These are phyloP conservation scores for Diarsia brunnea DNA, from an alignment of 2,888 invertebrate species.

Conservation along the genomic window DNA sequence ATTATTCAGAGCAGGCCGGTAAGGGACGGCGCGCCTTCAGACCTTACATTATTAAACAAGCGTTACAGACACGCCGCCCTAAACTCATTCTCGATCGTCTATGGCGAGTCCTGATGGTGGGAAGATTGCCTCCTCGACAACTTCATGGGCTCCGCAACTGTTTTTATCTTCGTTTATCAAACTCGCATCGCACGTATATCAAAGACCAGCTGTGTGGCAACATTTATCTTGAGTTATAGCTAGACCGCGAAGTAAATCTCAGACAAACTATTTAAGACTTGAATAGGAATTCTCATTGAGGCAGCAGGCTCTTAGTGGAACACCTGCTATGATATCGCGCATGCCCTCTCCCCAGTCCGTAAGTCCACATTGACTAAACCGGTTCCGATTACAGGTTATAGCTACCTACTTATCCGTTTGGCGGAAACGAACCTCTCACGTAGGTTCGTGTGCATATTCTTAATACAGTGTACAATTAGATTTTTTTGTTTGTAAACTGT, in stretches of 20 bases:
- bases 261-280: constrained; percentile 81
- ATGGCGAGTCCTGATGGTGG: constrained; percentile 77
- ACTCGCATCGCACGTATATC: constrained; percentile 49
- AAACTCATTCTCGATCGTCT: constrained; percentile 81
- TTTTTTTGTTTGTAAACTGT: constrained; percentile 58
- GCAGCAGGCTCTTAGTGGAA: constrained; percentile 85
- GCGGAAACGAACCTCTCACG: constrained; percentile 88
- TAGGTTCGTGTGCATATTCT: constrained; percentile 81
- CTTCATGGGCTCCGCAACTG: constrained; percentile 60
- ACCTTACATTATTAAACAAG: constrained; percentile 89
- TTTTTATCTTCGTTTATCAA: constrained; percentile 57
- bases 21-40: constrained; percentile 80
- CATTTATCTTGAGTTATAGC: constrained; percentile 65
- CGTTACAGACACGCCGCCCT: constrained; percentile 87
- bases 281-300: constrained; percentile 89
- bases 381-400: constrained; percentile 90
- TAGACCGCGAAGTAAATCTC: constrained; percentile 79
- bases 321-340: constrained; percentile 90
- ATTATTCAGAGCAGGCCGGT: constrained; percentile 86
- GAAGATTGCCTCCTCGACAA: constrained; percentile 76
- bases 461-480: constrained; percentile 67
- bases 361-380: constrained; percentile 89
- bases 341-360: constrained; percentile 87
- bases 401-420: constrained; percentile 88
- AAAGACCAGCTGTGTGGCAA: constrained; percentile 55